Evolutionary conservation across 2,888 invertebrate species (phyloP).

Genomic region (Drosophila setosimentum): DNA sequence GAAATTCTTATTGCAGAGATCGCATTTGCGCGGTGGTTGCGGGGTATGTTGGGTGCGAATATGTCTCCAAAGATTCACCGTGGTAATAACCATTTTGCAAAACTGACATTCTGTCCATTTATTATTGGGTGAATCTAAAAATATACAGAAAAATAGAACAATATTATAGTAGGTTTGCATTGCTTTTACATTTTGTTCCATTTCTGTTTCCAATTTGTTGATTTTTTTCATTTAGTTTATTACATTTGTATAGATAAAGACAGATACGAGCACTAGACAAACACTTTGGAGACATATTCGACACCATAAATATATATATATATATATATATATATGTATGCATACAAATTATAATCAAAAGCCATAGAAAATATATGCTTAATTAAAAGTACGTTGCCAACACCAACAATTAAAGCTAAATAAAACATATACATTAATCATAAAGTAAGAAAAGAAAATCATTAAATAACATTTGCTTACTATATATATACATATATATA

Average conservation of each 20-base stretch:
- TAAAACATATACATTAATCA: neutral
- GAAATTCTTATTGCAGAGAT: conserved; percentile 85
- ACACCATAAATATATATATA: conserved; percentile 40
- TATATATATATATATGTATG: neutral
- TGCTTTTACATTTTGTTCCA: conserved; percentile 20
- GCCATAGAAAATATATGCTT: neutral
- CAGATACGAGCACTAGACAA: conserved; percentile 19
- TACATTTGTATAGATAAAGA: conserved; percentile 1
- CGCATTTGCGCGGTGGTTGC: conserved; percentile 85
- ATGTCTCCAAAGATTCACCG: conserved; percentile 86
- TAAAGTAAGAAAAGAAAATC: neutral
- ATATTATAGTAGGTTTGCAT: conserved; percentile 54
- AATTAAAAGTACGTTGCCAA: conserved; percentile 1
- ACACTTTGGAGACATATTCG: conserved; percentile 85
- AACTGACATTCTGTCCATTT: conserved; percentile 86
- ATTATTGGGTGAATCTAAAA: conserved; percentile 86
- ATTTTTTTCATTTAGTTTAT: conserved; percentile 5
- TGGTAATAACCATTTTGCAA: conserved; percentile 86
- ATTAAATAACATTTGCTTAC: neutral
- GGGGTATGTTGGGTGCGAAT: conserved; percentile 86
- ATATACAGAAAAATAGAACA: conserved; percentile 82
- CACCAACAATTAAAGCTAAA: neutral
- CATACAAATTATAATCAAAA: neutral
- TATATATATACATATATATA: neutral
- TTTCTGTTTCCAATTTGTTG: conserved; percentile 19